Percentiles rank a stretch among this genome's conserved stretches.
phyloP scores from a whole-genome alignment of 2,797 vertebrate genomes.

The Darevskia mixta region DNA sequence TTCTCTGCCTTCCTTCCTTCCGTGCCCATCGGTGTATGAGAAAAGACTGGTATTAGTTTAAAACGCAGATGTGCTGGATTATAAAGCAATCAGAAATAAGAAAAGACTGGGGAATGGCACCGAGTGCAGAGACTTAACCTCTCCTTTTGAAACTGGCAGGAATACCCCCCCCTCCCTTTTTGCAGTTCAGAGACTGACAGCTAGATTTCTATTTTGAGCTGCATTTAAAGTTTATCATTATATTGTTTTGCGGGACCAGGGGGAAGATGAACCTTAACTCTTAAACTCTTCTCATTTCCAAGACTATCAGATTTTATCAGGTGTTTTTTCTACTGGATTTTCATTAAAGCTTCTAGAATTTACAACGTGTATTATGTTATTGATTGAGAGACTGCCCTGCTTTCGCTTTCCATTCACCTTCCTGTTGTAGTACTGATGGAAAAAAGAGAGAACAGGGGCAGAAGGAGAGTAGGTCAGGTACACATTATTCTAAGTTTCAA shows the following conservation, averaged over 20 bases:
- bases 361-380: not conserved
- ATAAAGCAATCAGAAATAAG: not conserved
- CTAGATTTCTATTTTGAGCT: not conserved
- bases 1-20: not conserved
- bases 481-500: not conserved
- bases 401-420: not conserved
- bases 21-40: not conserved
- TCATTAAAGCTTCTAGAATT: conserved; percentile 25
- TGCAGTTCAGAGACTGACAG: not conserved
- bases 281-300: not conserved
- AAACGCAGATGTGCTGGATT: not conserved
- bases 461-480: not conserved
- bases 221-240: not conserved
- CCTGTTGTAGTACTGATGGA: not conserved
- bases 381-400: not conserved
- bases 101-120: not conserved
- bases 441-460: not conserved
- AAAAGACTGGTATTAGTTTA: not conserved
- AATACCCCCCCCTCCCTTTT: not conserved
- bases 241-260: not conserved
- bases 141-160: not conserved
- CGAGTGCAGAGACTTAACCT: not conserved
- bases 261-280: not conserved
- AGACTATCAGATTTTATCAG: not conserved
- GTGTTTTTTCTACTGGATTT: conserved; percentile 21